A percentile compares a stretch with the other conserved stretches of the same genome.
Evolutionary conservation across 2,888 invertebrate species (phyloP).

Genomic region (Scotopteryx bipunctaria): DNA sequence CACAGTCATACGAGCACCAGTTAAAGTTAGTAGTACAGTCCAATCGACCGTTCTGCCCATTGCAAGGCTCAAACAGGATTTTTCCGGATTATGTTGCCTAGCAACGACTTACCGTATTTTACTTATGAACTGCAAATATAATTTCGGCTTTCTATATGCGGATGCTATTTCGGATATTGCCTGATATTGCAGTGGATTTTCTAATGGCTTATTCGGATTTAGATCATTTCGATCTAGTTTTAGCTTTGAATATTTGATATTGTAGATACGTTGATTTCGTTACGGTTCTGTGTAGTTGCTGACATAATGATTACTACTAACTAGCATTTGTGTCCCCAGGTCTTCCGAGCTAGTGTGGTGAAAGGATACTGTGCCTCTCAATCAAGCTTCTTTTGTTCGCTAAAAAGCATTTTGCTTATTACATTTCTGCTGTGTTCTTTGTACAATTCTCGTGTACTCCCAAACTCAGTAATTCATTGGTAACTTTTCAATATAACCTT

Average conservation of each 20-base stretch:
- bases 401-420: background rate
- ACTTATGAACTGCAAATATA: slow-evolving; percentile 15
- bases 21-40: background rate
- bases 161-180: slow-evolving; percentile 19
- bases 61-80: slow-evolving; percentile 12
- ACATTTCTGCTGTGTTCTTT: background rate
- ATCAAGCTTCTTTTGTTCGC: too few relatives aligned
- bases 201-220: slow-evolving; percentile 10
- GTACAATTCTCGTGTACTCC: too few relatives aligned
- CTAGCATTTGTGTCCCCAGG: too few relatives aligned
- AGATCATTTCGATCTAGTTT: slow-evolving; percentile 9
- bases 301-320: too few relatives aligned
- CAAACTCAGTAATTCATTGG: too few relatives aligned
- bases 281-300: background rate
- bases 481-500: too few relatives aligned
- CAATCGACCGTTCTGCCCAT: slow-evolving; percentile 16
- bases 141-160: slow-evolving; percentile 20
- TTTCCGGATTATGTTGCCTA: slow-evolving; percentile 22
- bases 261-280: background rate
- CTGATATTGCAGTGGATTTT: slow-evolving; percentile 15
- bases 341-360: too few relatives aligned
- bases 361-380: too few relatives aligned
- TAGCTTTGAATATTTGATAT: background rate
- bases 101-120: slow-evolving; percentile 18
- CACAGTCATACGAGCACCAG: slow-evolving; percentile 4